Percentiles rank a stretch among this genome's conserved stretches.
Conservation (phyloP, 2,888 invertebrate genomes). For the Tipula lateralis region DNA sequence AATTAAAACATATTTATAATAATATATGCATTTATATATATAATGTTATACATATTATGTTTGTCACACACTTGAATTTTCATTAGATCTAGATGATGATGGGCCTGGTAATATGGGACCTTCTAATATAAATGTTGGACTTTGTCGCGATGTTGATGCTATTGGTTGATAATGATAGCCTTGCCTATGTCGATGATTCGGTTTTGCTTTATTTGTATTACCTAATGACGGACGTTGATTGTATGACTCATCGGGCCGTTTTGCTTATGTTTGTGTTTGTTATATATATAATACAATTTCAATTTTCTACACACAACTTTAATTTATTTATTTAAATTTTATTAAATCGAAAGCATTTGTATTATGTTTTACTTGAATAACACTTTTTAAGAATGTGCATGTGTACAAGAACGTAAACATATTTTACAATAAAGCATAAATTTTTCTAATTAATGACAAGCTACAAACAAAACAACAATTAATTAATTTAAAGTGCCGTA, state of each 20-base stretch:
- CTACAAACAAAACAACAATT: too few species aligned
- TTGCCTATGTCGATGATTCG: constrained; percentile 50
- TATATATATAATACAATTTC: not conserved
- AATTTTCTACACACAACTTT: constrained; percentile 19
- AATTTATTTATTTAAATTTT: not conserved
- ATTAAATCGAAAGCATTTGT: constrained; percentile 46
- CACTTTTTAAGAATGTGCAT: constrained; percentile 33
- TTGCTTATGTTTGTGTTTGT: constrained; percentile 40
- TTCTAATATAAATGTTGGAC: constrained; percentile 50
- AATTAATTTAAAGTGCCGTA: too few species aligned
- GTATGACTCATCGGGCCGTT: constrained; percentile 51
- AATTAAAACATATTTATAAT: not conserved
- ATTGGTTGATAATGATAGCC: constrained; percentile 51
- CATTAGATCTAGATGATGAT: constrained; percentile 51
- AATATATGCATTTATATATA: not conserved
- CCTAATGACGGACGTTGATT: constrained; percentile 50
- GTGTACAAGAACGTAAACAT: not conserved
- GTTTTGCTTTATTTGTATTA: constrained; percentile 49
- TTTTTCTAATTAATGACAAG: too few species aligned
- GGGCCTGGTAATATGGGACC: constrained; percentile 47
- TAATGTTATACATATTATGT: not conserved
- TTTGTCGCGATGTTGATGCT: constrained; percentile 54
- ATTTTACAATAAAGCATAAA: not conserved
- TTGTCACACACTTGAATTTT: constrained; percentile 50
- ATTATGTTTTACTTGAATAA: constrained; percentile 52